Evolutionary conservation across 2,113 vertebrate genomes (phyloP).

Genomic region (Colaptes auratus): DNA sequence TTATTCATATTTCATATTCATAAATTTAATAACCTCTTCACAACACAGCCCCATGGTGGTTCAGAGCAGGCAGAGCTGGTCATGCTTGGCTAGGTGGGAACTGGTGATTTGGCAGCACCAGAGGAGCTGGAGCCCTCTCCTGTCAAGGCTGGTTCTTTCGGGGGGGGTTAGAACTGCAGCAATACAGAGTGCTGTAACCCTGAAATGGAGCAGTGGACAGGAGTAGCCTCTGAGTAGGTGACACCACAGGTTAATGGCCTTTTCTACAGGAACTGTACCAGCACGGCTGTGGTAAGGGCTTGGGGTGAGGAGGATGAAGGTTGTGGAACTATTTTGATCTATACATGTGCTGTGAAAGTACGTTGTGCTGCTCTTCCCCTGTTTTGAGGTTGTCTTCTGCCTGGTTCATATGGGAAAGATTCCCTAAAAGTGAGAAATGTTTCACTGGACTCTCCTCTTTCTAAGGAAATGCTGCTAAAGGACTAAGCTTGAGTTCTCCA

Average conservation of each 20-base stretch:
- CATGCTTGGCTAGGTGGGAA: fast-evolving
- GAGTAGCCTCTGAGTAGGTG: background rate
- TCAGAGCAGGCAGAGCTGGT: background rate
- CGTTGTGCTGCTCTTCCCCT: background rate
- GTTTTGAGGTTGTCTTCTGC: background rate
- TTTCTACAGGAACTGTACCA: fast-evolving
- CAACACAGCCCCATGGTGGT: fast-evolving
- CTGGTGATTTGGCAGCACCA: fast-evolving
- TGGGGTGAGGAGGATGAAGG: background rate
- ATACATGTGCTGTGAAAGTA: fast-evolving
- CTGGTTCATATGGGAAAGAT: background rate
- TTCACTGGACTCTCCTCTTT: background rate
- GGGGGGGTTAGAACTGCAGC: background rate
- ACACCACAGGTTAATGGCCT: fast-evolving
- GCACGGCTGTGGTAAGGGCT: fast-evolving
- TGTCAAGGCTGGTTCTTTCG: background rate
- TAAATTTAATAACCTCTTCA: too few relatives aligned
- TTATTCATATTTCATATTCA: too few relatives aligned
- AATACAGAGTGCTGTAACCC: background rate
- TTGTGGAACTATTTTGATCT: background rate
- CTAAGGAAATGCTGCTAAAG: background rate
- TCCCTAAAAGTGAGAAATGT: background rate
- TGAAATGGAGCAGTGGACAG: fast-evolving
- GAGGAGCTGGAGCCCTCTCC: background rate
- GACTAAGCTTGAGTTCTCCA: background rate